Base-by-base conservation (phyloP, 2,113 vertebrate genomes). In the Myiopsitta monachus region DNA sequence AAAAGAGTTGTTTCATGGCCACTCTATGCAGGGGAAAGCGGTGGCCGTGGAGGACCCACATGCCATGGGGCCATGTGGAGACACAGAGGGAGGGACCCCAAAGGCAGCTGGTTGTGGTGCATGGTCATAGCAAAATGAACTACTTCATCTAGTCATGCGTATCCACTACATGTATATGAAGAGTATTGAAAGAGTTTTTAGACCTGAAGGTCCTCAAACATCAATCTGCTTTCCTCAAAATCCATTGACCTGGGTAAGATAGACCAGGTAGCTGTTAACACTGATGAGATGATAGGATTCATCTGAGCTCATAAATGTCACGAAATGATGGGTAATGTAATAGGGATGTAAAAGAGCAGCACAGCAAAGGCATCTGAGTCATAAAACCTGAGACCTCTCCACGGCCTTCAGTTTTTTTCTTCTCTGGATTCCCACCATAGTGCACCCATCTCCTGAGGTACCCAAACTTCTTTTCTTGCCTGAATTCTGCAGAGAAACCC, bases 21-120 rank as follows among this genome's bases (percentile, higher is more conserved):
- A 31, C 49, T n/a, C 3, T 19, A 3, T 4, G 8, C 9, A 15
- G 22, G 31, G 62, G 17, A 27, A 30, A 51, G 54, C 1, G 0
- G 33, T 33, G 18, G 54, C 43, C 17, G 0, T 6, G 0, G 24
- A n/a, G 54, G 9, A 23, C 41, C 38, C 17, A 2, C 33, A 33
- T 9, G 13, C 46, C 10, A 0, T 24, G 31, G 47, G 14, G 6
- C 30, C 16, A 26, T 6, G 7, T 7, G n/a, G 51, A 72, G 22
- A 6, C 38, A 16, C 8, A 2, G 36, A 75, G 14, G 21, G 28
- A 14, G 7, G 30, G 57, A 67, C 52, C 61, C 85, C 54, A 21
- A 28, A 33, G 24, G 76, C 69, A 52, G 52, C 62, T 70, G 24
- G 1, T 19, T 22, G n/a, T 6, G 5, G 9, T 38, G 23, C 78